Percentiles rank a stretch among this genome's conserved stretches.
phyloP scores from a whole-genome alignment of 2,113 vertebrate species.

The Mirza zaza region DNA sequence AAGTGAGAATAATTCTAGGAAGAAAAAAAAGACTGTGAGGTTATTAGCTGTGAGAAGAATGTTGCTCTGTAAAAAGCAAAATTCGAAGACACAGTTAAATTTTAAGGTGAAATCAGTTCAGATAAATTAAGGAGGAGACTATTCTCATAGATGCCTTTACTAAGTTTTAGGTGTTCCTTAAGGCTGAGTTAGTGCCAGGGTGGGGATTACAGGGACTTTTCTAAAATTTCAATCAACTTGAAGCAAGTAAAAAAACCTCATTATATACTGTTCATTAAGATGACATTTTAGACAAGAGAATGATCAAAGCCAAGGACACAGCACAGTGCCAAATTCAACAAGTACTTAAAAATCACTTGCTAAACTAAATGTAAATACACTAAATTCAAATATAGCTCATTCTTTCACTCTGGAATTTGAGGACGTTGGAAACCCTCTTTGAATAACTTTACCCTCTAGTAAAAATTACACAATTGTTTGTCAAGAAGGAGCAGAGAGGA shows the following conservation, averaged over 20 bases:
- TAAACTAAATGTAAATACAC: background rate
- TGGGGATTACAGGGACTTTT: background rate
- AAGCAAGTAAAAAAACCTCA: conserved; percentile 34
- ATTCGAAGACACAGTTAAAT: conserved; percentile 42
- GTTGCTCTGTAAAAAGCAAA: conserved; percentile 33
- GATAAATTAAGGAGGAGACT: conserved; percentile 18
- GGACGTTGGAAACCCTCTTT: background rate
- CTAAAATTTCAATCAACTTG: conserved; percentile 23
- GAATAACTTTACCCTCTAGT: background rate
- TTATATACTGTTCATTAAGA: conserved; percentile 47
- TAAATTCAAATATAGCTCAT: background rate
- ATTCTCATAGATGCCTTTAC: conserved; percentile 39
- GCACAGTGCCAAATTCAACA: background rate
- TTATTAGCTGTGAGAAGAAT: background rate
- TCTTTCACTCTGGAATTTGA: conserved; percentile 22
- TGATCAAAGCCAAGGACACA: background rate
- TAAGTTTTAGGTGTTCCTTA: background rate
- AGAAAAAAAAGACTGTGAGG: background rate
- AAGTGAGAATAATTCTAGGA: background rate
- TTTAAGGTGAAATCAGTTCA: conserved; percentile 46
- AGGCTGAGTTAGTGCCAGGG: background rate
- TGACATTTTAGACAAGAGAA: conserved; percentile 51
- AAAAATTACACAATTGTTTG: background rate
- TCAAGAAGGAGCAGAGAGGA: background rate
- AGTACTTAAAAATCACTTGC: conserved; percentile 23